Percentiles rank a stretch among this genome's conserved stretches.
Conservation (phyloP, 2,797 vertebrate genomes). For the Anguilla obscura region DNA sequence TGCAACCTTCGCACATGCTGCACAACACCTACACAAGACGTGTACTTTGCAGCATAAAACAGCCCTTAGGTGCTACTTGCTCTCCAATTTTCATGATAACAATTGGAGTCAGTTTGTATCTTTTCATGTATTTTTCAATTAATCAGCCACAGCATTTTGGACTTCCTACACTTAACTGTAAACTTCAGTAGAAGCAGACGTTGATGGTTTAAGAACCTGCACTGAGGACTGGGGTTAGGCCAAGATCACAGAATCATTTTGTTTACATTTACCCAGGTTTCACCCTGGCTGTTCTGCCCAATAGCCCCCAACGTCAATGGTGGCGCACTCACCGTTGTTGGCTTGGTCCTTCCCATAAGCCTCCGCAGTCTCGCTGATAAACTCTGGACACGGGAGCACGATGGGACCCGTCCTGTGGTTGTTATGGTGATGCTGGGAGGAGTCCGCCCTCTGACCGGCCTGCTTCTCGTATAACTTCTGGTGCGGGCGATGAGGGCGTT, state of each 20-base stretch:
- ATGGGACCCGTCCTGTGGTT: constrained; percentile 47
- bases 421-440: constrained; percentile 46
- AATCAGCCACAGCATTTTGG: background rate
- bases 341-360: background rate
- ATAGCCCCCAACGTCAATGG: background rate
- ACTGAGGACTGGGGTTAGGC: background rate
- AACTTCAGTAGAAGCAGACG: background rate
- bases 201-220: background rate
- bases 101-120: background rate
- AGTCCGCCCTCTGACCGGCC: background rate
- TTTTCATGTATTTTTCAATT: too few species aligned
- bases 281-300: background rate
- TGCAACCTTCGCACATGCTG: too few species aligned
- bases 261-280: background rate
- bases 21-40: too few species aligned
- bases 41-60: too few species aligned
- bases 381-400: background rate
- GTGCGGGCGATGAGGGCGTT: constrained; percentile 73
- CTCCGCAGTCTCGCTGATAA: background rate
- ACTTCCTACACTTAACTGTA: background rate
- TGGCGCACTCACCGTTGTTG: background rate
- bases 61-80: background rate
- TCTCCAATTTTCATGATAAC: background rate
- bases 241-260: background rate
- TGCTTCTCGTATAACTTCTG: constrained; percentile 73